These are phyloP conservation scores for Drosophila villosipedis DNA, from an alignment of 2,888 invertebrate species.

Conservation along the genomic window DNA sequence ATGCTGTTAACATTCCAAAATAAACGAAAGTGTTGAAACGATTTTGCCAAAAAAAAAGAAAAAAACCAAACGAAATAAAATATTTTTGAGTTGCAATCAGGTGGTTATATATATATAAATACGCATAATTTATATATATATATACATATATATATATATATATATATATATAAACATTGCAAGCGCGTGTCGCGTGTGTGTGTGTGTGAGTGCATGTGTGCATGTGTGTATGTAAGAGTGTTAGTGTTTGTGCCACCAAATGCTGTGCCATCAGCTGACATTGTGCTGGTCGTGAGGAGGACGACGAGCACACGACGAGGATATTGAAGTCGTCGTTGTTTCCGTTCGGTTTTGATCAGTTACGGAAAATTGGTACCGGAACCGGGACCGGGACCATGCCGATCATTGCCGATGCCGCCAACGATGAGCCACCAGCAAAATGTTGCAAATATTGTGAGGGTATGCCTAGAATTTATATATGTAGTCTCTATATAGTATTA, in stretches of 20 bases:
- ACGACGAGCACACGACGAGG: slow-evolving; percentile 16
- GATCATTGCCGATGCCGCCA: slow-evolving; percentile 87
- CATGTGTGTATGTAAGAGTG: slow-evolving; percentile 17
- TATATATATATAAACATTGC: slow-evolving; percentile 21
- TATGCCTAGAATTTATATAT: slow-evolving; percentile 85
- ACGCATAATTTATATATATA: slow-evolving; percentile 1
- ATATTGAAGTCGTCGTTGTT: slow-evolving; percentile 7
- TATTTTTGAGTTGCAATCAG: slow-evolving; percentile 25
- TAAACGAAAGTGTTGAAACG: slow-evolving; percentile 50
- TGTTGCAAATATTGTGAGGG: slow-evolving; percentile 97
- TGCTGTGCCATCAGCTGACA: slow-evolving; percentile 50
- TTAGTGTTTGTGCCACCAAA: slow-evolving; percentile 38
- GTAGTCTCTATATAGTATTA: slow-evolving; percentile 20
- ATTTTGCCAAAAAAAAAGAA: slow-evolving; percentile 23
- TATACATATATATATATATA: neutral
- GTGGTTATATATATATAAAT: slow-evolving; percentile 6
- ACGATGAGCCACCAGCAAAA: slow-evolving; percentile 93
- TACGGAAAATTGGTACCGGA: slow-evolving; percentile 29
- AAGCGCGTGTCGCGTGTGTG: slow-evolving; percentile 45
- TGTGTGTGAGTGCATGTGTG: slow-evolving; percentile 8
- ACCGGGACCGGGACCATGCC: slow-evolving; percentile 86
- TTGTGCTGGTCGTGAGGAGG: slow-evolving; percentile 41
- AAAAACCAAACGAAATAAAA: neutral
- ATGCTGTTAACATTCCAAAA: slow-evolving; percentile 63
- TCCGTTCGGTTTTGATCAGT: slow-evolving; percentile 21